phyloP scores from a whole-genome alignment of 2,113 vertebrate genomes.

The Emydura subglobosa region DNA sequence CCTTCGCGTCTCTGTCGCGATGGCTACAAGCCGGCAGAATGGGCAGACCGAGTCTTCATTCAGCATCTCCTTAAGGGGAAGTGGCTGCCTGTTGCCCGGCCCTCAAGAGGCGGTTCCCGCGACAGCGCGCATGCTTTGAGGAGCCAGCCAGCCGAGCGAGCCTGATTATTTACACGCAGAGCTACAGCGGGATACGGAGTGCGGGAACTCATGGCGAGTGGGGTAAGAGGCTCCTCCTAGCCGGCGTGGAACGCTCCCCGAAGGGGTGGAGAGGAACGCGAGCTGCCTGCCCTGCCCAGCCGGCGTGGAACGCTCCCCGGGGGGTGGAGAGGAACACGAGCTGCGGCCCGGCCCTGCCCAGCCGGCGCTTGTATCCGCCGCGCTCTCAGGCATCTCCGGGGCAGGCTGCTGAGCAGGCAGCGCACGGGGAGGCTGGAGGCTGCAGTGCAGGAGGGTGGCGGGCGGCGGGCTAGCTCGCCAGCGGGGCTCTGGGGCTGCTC shows the following conservation, averaged over 20 bases:
- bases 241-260: neutral
- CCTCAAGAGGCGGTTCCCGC: neutral
- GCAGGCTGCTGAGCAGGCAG: neutral
- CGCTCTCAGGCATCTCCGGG: neutral
- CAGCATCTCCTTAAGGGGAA: too few species aligned
- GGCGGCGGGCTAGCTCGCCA: neutral
- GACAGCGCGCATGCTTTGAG: neutral
- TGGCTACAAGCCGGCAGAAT: too few species aligned
- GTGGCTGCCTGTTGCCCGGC: neutral
- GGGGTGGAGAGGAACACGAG: too few species aligned
- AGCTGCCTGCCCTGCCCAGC: too few species aligned
- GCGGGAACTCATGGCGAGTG: neutral
- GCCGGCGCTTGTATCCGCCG: neutral
- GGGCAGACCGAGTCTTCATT: too few species aligned
- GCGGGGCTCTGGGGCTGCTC: neutral
- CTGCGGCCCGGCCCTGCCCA: too few species aligned
- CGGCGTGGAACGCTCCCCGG: too few species aligned
- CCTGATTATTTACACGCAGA: neutral
- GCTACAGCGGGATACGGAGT: fast-evolving
- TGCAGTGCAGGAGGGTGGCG: neutral
- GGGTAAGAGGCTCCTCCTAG: fast-evolving
- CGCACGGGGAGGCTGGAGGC: neutral
- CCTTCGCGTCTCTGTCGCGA: neutral
- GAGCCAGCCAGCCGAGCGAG: too few species aligned
- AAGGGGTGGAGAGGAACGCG: neutral